Evolutionary conservation across 2,888 invertebrate genomes (phyloP).

Genomic region (Sussaba pulchella): DNA sequence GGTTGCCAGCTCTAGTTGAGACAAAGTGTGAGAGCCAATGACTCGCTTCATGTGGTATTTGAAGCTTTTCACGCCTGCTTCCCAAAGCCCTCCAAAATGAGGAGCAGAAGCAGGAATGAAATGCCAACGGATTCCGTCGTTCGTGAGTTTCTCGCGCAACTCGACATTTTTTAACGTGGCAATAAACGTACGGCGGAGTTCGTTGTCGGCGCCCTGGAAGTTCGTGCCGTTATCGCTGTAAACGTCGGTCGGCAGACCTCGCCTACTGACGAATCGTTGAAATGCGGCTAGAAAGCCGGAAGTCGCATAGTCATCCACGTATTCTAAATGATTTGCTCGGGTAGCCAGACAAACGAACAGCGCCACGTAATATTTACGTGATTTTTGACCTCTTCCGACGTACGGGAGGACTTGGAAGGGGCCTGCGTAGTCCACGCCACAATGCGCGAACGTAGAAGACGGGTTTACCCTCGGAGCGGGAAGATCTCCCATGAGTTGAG

Average conservation of each 20-base stretch:
- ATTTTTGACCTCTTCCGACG: neutral
- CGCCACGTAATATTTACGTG: neutral
- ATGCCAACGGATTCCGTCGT: constrained; percentile 52
- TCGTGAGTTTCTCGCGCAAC: neutral
- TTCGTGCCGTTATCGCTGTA: neutral
- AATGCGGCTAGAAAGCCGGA: neutral
- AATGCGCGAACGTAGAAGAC: constrained; percentile 7
- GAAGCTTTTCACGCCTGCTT: constrained; percentile 10
- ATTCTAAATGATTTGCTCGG: neutral
- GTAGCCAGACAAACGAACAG: neutral
- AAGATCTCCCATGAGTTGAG: constrained; percentile 37
- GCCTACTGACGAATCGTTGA: neutral
- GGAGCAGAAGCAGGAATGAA: constrained; percentile 72
- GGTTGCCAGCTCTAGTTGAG: constrained; percentile 68
- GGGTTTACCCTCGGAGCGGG: constrained; percentile 31
- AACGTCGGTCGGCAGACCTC: neutral
- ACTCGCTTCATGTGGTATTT: constrained; percentile 72
- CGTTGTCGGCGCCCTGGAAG: neutral
- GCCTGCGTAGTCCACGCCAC: constrained; percentile 69
- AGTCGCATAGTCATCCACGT: neutral
- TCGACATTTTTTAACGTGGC: neutral
- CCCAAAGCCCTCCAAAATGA: constrained; percentile 57
- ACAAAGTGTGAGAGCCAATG: constrained; percentile 65
- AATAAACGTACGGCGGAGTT: neutral
- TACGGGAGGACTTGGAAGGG: neutral